Percentiles rank a stretch among this genome's conserved stretches.
Evolutionary conservation across 2,888 invertebrate genomes (phyloP).

Genomic region (Diachrysia chrysitis): DNA sequence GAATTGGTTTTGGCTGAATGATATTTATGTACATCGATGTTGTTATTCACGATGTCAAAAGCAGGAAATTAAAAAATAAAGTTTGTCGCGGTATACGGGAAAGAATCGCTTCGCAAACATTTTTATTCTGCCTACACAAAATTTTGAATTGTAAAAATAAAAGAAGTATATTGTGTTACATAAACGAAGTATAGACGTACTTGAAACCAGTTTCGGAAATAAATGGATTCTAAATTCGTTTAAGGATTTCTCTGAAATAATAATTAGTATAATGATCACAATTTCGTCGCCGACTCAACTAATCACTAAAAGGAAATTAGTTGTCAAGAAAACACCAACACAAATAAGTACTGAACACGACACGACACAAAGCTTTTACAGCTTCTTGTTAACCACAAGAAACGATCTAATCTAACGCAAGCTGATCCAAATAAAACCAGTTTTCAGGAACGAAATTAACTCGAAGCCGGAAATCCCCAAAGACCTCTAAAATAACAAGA

Average conservation of each 20-base stretch:
- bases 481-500: constrained; percentile 20
- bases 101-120: neutral
- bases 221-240: no score
- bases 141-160: neutral
- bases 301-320: neutral
- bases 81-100: neutral
- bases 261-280: no score
- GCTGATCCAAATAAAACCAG: constrained; percentile 17
- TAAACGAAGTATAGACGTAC: neutral
- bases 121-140: neutral
- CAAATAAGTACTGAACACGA: neutral
- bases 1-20: constrained; percentile 4
- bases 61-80: constrained; percentile 3
- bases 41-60: constrained; percentile 2
- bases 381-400: constrained; percentile 12
- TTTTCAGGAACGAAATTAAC: constrained; percentile 25
- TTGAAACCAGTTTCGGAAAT: no score
- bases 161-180: no score
- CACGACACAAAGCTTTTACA: constrained; percentile 6
- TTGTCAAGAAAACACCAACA: neutral
- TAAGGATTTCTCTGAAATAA: no score
- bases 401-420: constrained; percentile 22
- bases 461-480: constrained; percentile 15
- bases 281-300: no score
- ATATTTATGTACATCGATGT: constrained; percentile 4